Conservation (phyloP, 2,888 invertebrate species). For the Pyrrhia umbra region DNA sequence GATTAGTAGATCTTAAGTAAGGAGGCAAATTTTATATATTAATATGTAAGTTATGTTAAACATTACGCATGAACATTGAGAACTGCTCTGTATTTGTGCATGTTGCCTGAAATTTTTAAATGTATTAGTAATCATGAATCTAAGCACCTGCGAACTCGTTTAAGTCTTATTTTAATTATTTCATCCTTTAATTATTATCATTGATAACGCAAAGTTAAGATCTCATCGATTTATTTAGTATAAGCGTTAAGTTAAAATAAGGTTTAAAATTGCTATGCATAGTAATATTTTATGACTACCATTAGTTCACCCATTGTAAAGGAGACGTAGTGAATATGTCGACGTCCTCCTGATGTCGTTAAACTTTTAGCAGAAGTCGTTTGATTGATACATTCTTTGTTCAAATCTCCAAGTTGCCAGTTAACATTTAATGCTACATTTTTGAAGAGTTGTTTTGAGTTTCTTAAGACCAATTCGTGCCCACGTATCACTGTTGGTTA, state of each 20-base stretch:
- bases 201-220: constrained; percentile 58
- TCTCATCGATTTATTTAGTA: constrained; percentile 61
- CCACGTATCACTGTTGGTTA: too few species aligned
- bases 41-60: too few species aligned
- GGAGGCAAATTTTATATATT: too few species aligned
- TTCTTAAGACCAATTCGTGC: too few species aligned
- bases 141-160: constrained; percentile 27
- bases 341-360: neutral
- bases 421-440: neutral
- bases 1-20: too few species aligned
- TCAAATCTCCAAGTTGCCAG: too few species aligned
- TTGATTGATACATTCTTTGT: too few species aligned
- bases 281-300: constrained; percentile 6
- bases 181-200: constrained; percentile 26
- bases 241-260: constrained; percentile 49
- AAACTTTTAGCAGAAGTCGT: too few species aligned
- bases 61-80: too few species aligned
- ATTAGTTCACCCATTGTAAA: constrained; percentile 3
- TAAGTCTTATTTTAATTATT: constrained; percentile 38
- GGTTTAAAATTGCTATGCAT: constrained; percentile 13
- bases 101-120: too few species aligned
- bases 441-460: neutral
- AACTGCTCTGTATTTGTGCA: too few species aligned
- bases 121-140: constrained; percentile 40
- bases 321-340: neutral